Base-by-base conservation (phyloP, 2,888 invertebrate genomes). In the Coremacera marginata region DNA sequence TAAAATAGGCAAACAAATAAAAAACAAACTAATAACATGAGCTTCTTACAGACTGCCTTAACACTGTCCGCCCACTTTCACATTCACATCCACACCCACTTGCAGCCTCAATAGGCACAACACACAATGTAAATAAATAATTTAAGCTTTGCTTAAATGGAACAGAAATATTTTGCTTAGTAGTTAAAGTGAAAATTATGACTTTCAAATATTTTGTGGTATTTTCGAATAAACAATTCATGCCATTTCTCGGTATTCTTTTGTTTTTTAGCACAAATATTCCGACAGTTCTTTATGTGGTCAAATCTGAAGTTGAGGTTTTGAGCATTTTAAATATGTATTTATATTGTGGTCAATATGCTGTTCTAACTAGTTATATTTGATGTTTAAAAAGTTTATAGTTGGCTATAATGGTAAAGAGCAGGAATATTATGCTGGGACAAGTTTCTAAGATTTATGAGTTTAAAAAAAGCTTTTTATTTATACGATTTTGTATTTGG, bases 191-290 rank as follows among this genome's bases (percentile, higher is more conserved):
- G 37, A 70, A 68, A 68, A 70, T 75, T 75, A 75, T 70, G 68
- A 62, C 70, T 75, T 75, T 5, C 27, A 62, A 75, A 70, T 60
- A 70, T 75, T 60, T 70, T 75, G 60, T 75, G 75, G 75, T 49
- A 49, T 75, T 70, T 75, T 27, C 5, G 14, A 70, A 70, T 75
- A 70, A 70, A 75, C 75, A 71, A 68, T 68, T 68, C 27, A 74
- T 74, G 74, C 55, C 74, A 67, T 31, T 16, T 31, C 27, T 31
- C 27, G 74, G 37, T 67, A 67, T 74, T 68, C 8, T 11, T 37
- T 8, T 34, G n/a, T 67, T 7, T 34, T 34, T 67, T 44, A 11
- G 9, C 31, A 37, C 19, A 67, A 37, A 22, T 34, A 60, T 60
- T 60, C 8, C 4, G 25, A 25, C 9, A 44, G 44, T 44, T 44